Evolutionary conservation across 2,888 invertebrate genomes (phyloP), one percentile per base, ranked within the genome.

Genomic region (Ophioninae sp.): DNA sequence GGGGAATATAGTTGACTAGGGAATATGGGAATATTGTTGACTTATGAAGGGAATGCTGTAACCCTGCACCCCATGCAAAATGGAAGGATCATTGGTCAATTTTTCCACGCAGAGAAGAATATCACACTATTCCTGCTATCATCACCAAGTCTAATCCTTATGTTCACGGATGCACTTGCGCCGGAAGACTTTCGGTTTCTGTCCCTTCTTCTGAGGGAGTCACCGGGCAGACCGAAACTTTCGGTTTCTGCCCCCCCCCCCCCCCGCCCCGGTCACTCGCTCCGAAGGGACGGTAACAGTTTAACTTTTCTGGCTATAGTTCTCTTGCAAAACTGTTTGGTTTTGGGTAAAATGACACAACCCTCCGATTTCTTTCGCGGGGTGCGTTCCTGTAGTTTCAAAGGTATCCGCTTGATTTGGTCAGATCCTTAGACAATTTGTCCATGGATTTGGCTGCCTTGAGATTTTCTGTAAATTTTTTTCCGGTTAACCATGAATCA

Each of bases 161-260:
- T 62, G 62, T 44, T 20, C 68, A 65, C 65, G 77, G 41, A 78
- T 81, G n/a, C 74, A 73, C 73, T 78, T 81, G 77, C n/a, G 21
- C 39, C 65, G 62, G 59, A 20, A 70, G 75, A 78, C 74, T 78
- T 59, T 81, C 83, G 78, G 13, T 78, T 77, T n/a, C n/a, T n/a
- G n/a, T n/a, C n/a, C n/a, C n/a, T n/a, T n/a, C n/a, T n/a, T n/a
- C n/a, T n/a, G n/a, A n/a, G n/a, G n/a, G n/a, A n/a, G n/a, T n/a
- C n/a, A n/a, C n/a, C n/a, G n/a, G n/a, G n/a, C n/a, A n/a, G n/a
- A n/a, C n/a, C n/a, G n/a, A n/a, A n/a, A n/a, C n/a, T n/a, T n/a
- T n/a, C n/a, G n/a, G n/a, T n/a, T n/a, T 83, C 74, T 73, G 78
- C 77, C 74, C 81, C 73, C 80, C 73, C 73, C 69, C 78, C 59